Evolutionary conservation across 2,113 vertebrate species (phyloP).

Genomic region (Erythrolamprus reginae): DNA sequence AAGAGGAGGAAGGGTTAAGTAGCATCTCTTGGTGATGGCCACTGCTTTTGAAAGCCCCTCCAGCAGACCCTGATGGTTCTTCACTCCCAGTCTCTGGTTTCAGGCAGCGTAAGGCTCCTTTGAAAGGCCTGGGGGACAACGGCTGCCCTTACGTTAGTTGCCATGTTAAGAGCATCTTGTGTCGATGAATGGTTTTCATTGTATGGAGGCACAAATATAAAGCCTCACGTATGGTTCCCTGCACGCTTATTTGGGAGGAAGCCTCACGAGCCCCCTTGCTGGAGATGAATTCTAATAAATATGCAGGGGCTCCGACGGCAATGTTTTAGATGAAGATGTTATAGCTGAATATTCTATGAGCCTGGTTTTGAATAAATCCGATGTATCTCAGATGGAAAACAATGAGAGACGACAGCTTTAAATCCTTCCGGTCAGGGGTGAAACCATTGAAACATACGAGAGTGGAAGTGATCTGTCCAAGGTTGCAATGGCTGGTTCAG

Average conservation of each 20-base stretch:
- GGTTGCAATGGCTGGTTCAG: neutral
- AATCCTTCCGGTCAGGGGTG: neutral
- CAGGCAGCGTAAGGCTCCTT: neutral
- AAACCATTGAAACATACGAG: neutral
- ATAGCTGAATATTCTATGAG: slow-evolving; percentile 7
- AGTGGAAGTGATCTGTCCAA: neutral
- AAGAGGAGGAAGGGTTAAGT: neutral
- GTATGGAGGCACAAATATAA: neutral
- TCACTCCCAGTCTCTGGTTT: neutral
- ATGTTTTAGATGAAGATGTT: neutral
- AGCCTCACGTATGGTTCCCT: neutral
- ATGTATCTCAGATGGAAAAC: neutral
- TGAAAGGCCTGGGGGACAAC: neutral
- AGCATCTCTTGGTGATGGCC: neutral
- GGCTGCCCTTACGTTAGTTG: neutral
- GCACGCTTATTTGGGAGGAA: neutral
- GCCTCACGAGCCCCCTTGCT: neutral
- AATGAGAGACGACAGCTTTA: neutral
- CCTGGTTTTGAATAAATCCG: slow-evolving; percentile 13
- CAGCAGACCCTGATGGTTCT: neutral
- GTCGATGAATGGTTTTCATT: neutral
- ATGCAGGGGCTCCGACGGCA: neutral
- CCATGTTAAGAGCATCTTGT: neutral
- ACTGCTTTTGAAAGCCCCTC: neutral
- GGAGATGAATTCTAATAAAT: neutral